These are phyloP conservation scores for Apomyelois bistriatella DNA, from an alignment of 2,888 invertebrate species.

Conservation along the genomic window DNA sequence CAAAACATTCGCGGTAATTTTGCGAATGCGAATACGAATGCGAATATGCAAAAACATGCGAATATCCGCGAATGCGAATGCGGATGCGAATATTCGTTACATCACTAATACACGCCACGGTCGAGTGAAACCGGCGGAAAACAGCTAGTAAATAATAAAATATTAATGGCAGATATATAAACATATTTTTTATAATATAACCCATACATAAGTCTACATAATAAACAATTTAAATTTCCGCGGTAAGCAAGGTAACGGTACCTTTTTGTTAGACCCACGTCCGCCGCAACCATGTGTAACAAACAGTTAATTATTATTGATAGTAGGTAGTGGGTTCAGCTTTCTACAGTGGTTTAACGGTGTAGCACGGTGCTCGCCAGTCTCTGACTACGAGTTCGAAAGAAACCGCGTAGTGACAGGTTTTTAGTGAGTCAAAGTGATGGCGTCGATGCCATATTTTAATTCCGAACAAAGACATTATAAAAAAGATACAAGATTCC, in stretches of 20 bases:
- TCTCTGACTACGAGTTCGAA: slow-evolving; percentile 44
- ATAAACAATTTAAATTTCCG: slow-evolving; percentile 55
- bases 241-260: slow-evolving; percentile 62
- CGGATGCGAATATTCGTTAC: too few species aligned
- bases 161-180: too few species aligned
- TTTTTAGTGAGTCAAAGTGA: slow-evolving; percentile 34
- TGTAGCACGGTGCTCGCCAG: slow-evolving; percentile 50
- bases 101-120: too few species aligned
- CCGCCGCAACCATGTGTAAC: slow-evolving; percentile 67
- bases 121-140: too few species aligned
- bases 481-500: slow-evolving; percentile 91
- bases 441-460: slow-evolving; percentile 77
- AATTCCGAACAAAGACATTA: slow-evolving; percentile 85
- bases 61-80: too few species aligned
- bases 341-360: slow-evolving; percentile 75
- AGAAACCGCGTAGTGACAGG: slow-evolving; percentile 25
- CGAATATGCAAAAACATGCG: too few species aligned
- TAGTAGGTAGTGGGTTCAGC: slow-evolving; percentile 57
- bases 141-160: too few species aligned
- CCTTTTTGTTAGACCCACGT: slow-evolving; percentile 62
- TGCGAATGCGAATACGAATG: too few species aligned
- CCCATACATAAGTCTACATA: too few species aligned
- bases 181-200: too few species aligned
- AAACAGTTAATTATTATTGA: slow-evolving; percentile 68
- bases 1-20: too few species aligned